Percentiles rank a stretch among this genome's conserved stretches.
These are phyloP conservation scores for Silurus glanis DNA, from an alignment of 2,113 vertebrate genomes.

Conservation along the genomic window DNA sequence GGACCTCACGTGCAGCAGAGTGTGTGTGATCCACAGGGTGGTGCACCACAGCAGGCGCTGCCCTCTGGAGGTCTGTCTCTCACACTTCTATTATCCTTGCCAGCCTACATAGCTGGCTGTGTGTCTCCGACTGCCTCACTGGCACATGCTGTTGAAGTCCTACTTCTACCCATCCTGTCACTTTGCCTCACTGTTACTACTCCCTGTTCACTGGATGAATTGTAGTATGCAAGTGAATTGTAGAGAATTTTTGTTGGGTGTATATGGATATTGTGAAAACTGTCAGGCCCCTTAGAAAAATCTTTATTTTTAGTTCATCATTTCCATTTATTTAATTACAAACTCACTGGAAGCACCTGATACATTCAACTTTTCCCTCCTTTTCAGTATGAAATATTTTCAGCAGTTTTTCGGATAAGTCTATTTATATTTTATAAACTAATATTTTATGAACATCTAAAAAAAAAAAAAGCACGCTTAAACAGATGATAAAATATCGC, in stretches of 20 bases:
- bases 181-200: slow-evolving; percentile 21
- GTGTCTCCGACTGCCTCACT: slow-evolving; percentile 57
- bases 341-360: background rate
- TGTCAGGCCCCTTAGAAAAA: too few species aligned
- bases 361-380: background rate
- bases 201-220: slow-evolving; percentile 13
- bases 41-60: slow-evolving; percentile 52
- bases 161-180: slow-evolving; percentile 30
- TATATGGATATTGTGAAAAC: background rate
- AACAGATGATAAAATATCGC: background rate
- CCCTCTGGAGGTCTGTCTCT: slow-evolving; percentile 44
- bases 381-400: background rate
- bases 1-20: slow-evolving; percentile 25
- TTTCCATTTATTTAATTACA: background rate
- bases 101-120: slow-evolving; percentile 59
- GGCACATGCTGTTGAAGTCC: slow-evolving; percentile 16
- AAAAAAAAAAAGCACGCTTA: too few species aligned
- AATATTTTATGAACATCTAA: too few species aligned
- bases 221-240: background rate
- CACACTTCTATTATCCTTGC: slow-evolving; percentile 30
- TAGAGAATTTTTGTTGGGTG: too few species aligned
- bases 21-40: slow-evolving; percentile 50
- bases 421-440: too few species aligned
- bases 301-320: too few species aligned
- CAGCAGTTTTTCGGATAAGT: too few species aligned